phyloP scores from a whole-genome alignment of 2,888 invertebrate species.

The Oscheius myriophilus region DNA sequence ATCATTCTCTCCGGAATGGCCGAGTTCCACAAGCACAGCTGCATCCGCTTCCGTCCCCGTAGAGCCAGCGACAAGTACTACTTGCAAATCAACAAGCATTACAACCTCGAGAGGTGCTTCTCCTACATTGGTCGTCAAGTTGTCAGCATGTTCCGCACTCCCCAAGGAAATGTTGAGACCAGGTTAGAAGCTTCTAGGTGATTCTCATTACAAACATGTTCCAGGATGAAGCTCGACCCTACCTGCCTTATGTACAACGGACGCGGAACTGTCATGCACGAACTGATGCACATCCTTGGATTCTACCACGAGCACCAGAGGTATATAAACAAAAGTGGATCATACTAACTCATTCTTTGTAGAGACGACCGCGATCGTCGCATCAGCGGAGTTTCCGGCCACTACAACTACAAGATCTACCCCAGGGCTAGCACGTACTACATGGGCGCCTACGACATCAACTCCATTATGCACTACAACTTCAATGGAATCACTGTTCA shows the following conservation, averaged over 20 bases:
- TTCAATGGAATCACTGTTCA: slow-evolving; percentile 43
- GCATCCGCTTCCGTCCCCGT: slow-evolving; percentile 51
- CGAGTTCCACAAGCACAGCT: slow-evolving; percentile 44
- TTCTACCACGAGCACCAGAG: slow-evolving; percentile 56
- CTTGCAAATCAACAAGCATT: slow-evolving; percentile 52
- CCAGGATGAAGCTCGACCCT: slow-evolving; percentile 51
- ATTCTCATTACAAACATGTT: neutral
- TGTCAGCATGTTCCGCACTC: slow-evolving; percentile 41
- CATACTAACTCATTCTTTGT: neutral
- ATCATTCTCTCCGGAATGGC: slow-evolving; percentile 49
- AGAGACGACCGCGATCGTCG: slow-evolving; percentile 50
- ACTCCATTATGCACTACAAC: slow-evolving; percentile 60
- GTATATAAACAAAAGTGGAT: neutral
- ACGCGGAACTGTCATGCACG: slow-evolving; percentile 51
- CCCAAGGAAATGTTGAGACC: slow-evolving; percentile 47
- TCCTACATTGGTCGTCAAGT: slow-evolving; percentile 54
- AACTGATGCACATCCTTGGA: slow-evolving; percentile 55
- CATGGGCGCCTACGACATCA: slow-evolving; percentile 50
- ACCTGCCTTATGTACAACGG: slow-evolving; percentile 48
- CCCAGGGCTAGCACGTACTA: slow-evolving; percentile 43
- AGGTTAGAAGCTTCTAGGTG: neutral
- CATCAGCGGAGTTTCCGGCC: slow-evolving; percentile 38
- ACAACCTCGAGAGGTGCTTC: slow-evolving; percentile 48
- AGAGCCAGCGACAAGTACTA: slow-evolving; percentile 37
- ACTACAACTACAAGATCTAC: slow-evolving; percentile 54